Evolutionary conservation across 2,797 vertebrate genomes (phyloP), one percentile per base, ranked within the genome.

Genomic region (Simalia tracyae): DNA sequence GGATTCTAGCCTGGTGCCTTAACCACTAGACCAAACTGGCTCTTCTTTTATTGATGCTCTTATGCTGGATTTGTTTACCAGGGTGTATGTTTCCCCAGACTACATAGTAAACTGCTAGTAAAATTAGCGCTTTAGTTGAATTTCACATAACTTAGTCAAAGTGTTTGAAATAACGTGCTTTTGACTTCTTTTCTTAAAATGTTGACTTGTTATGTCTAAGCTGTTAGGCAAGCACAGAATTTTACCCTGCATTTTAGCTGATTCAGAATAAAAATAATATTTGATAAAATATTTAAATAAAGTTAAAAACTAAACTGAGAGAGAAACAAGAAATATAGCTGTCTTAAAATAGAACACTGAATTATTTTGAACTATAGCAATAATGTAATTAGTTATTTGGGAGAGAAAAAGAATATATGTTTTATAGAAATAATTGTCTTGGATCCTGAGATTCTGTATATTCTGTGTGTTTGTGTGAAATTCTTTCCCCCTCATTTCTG

Each of bases 231-330:
- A 54, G 50, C 50, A 54, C 50, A 54, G 50, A 54, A 54, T 54
- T 54, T 54, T 7, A 54, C 50, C 50, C 50, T 54, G 50, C 7
- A 54, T 54, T 54, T 54, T 54, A 54, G 50, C 1, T 54, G 9
- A 54, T 54, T 54, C 50, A 54, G 50, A 54, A 54, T 5, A 54
- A 54, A 54, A 54, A 95, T 95, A 97, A 95, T 95, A 94, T 93
- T 94, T 95, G 90, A 92, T 96, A 94, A 92, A 96, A 96, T 95
- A 95, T 54, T 96, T 86, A 96, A 95, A 97, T 96, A 95, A 96
- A 84, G 24, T 84, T 92, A 86, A 96, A 96, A 96, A 95, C 95
- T 95, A 95, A 95, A 89, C 95, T 95, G 95, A 95, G 96, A 96
- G 96, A 96, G 95, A 94, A 61, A 89, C 94, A 24, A 26, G 81